Conservation (phyloP, 2,113 vertebrate species). For the Gadus macrocephalus region DNA sequence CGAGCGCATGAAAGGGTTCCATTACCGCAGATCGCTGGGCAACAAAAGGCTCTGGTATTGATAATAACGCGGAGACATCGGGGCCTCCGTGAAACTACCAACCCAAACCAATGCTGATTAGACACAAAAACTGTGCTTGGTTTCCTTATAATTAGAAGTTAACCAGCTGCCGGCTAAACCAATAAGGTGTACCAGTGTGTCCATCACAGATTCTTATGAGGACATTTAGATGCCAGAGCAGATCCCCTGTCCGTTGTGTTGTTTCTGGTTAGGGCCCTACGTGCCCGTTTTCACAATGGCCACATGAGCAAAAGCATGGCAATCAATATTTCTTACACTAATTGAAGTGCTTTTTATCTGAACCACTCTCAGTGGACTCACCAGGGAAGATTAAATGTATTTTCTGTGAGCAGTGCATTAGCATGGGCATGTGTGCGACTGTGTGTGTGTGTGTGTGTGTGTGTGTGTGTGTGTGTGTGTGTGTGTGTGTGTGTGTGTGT, state of each 20-base stretch:
- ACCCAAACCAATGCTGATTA: neutral
- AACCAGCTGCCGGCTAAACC: constrained; percentile 8
- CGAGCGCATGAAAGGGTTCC: constrained; percentile 6
- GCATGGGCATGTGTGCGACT: constrained; percentile 1
- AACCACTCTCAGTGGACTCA: constrained; percentile 60
- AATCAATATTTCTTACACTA: constrained; percentile 77
- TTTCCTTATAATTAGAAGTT: constrained; percentile 22
- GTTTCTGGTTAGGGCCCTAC: constrained; percentile 58
- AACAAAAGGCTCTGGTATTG: neutral
- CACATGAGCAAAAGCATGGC: constrained; percentile 69
- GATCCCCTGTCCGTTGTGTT: constrained; percentile 51
- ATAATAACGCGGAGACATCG: neutral
- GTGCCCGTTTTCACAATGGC: constrained; percentile 62
- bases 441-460: constrained; percentile 14
- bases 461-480: neutral
- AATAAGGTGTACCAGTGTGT: constrained; percentile 34
- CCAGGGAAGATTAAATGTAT: constrained; percentile 55
- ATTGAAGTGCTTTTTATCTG: constrained; percentile 76
- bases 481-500: constrained; percentile 7
- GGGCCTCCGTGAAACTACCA: no score
- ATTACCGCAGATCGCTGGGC: neutral
- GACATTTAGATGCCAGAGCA: constrained; percentile 61
- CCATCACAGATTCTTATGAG: constrained; percentile 61
- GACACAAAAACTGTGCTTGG: constrained; percentile 6
- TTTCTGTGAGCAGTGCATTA: constrained; percentile 18